These are phyloP conservation scores for Meliscaeva auricollis DNA, from an alignment of 2,888 invertebrate species.

Conservation along the genomic window DNA sequence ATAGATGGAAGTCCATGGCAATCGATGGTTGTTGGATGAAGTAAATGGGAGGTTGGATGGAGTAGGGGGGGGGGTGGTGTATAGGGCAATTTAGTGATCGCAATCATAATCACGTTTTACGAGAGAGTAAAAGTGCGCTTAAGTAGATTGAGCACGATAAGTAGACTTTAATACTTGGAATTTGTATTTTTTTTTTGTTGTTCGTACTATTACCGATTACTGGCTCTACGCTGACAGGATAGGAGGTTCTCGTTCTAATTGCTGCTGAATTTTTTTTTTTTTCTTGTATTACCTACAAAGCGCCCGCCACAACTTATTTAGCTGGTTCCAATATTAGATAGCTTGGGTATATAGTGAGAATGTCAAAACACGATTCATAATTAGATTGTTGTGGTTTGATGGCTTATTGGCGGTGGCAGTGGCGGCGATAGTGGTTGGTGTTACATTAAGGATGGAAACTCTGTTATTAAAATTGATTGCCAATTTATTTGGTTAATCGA, in stretches of 20 bases:
- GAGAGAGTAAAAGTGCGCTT: conserved; percentile 71
- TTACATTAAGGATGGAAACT: conserved; percentile 31
- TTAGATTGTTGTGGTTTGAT: conserved; percentile 35
- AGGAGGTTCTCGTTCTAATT: conserved; percentile 46
- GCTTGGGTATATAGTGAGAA: not conserved
- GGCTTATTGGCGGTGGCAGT: not conserved
- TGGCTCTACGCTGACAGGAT: not conserved
- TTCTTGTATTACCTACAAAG: not conserved
- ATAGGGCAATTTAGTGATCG: conserved; percentile 42
- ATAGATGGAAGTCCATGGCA: conserved; percentile 33
- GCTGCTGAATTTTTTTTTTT: conserved; percentile 28
- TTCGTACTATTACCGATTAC: conserved; percentile 5
- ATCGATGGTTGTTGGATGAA: no score
- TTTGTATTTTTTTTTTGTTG: conserved; percentile 39
- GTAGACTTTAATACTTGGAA: conserved; percentile 45
- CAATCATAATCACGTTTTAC: conserved; percentile 68
- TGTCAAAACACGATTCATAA: conserved; percentile 53
- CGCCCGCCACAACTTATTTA: conserved; percentile 7
- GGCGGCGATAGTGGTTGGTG: not conserved
- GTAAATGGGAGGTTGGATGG: not conserved
- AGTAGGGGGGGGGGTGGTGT: not conserved
- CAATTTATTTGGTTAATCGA: conserved; percentile 27
- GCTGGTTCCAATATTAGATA: not conserved
- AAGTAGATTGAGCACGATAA: conserved; percentile 63
- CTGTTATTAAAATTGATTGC: conserved; percentile 32